Conservation (phyloP, 2,113 vertebrate species). For the Manacus vitellinus region DNA sequence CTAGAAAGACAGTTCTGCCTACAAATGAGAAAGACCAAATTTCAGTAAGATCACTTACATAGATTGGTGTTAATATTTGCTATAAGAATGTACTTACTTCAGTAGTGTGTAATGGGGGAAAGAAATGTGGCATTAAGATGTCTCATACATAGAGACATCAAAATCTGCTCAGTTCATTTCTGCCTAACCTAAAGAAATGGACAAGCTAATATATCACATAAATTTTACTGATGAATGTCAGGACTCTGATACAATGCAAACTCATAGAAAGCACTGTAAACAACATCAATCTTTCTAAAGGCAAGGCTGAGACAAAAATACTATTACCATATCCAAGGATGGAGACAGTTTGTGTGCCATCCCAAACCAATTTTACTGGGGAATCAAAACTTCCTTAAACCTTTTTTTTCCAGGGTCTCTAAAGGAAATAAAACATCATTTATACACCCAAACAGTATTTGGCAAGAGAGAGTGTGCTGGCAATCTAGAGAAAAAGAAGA, state of each 20-base stretch:
- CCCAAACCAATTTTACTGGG: background rate
- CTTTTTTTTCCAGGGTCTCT: background rate
- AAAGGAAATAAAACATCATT: background rate
- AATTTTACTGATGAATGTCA: conserved; percentile 27
- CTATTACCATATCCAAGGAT: conserved; percentile 23
- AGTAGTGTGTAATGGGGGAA: background rate
- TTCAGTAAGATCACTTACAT: background rate
- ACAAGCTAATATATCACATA: background rate
- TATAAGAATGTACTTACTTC: background rate
- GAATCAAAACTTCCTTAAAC: background rate
- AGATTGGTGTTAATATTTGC: background rate
- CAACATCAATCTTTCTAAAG: conserved; percentile 32
- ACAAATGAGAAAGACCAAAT: background rate
- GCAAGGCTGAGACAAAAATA: background rate
- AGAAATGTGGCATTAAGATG: background rate
- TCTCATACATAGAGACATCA: background rate
- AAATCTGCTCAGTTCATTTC: background rate
- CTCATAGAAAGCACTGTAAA: conserved; percentile 2
- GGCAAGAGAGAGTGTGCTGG: background rate
- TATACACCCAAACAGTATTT: background rate
- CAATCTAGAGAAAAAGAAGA: background rate
- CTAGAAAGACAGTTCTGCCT: background rate
- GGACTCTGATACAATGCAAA: background rate
- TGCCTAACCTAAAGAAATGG: conserved; percentile 1
- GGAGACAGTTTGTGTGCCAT: background rate